Evolutionary conservation across 2,797 vertebrate species (phyloP), one percentile per base, ranked within the genome.

Genomic region (Falco biarmicus): DNA sequence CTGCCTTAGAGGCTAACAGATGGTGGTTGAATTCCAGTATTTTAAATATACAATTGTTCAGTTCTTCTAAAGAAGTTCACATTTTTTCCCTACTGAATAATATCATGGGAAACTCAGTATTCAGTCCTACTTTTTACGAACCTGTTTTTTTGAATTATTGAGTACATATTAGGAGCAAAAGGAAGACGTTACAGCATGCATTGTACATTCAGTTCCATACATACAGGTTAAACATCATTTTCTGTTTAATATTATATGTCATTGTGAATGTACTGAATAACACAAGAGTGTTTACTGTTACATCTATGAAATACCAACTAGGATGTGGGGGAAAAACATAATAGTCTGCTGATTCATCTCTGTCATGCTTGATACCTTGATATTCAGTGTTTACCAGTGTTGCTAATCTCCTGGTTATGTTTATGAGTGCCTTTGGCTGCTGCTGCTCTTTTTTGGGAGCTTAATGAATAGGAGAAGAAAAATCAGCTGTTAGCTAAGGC

Each of bases 1-100:
- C 95, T 96, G 95, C 95, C 95, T 97, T 91, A 86, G 65, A 93
- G 95, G 90, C 87, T 96, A 96, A 96, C 96, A 97, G 97, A 97
- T 97, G 96, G 93, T 94, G 47, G 75, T 47, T 95, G 83, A 57
- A 77, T 96, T 95, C 96, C 73, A 84, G 61, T 89, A 51, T 93
- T 97, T 95, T 93, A 87, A 91, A 92, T 77, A 93, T 95, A 88
- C 56, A 89, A 14, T 87, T 95, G 90, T 93, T 96, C 57, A 50
- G 34, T 64, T 94, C 21, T 87, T 87, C 76, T 81, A 78, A 89
- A 65, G 37, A 63, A 73, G 18, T n/a, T 56, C 47, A 19, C 31
- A 11, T 4, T n/a, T 71, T 84, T 91, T 54, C 29, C n/a, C 11
- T n/a, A 51, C 31, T 56, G 68, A 84, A 48, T 87, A 87, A 59